Base-by-base conservation (phyloP, 2,797 vertebrate species). In the Hylomyscus alleni region DNA sequence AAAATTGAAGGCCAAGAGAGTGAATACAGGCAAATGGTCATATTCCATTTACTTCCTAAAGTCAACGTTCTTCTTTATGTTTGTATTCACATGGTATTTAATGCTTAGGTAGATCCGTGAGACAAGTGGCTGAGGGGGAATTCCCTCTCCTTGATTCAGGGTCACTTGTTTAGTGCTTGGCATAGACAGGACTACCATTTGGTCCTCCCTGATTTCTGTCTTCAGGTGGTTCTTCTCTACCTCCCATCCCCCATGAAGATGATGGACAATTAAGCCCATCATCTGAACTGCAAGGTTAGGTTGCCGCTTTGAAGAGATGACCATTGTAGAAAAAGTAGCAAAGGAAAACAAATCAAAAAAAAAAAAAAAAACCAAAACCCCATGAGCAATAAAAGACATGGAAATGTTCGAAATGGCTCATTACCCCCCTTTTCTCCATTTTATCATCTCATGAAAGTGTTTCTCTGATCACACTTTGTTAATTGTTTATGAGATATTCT, bases 401-500 rank as follows among this genome's bases (percentile, higher is more conserved):
- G 60, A 52, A 52, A 29, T 93, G 84, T 83, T 87, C 15, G 84
- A 62, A 85, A 58, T 86, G 50, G 58, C 34, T 76, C 52, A 56
- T 77, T 26, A 34, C 3, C n/a, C 67, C 24, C 60, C 54, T 81
- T 24, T 54, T 60, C 44, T n/a, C 40, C n/a, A 0, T 92, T 92
- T 69, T n/a, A 82, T 58, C 50, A 20, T 22, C 29, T 90, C 52
- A 62, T 6, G 76, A 20, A 58, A 31, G 56, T 37, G 77, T 58
- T 15, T 19, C 73, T 77, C 31, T 52, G 78, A 84, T 20, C 60
- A 8, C 29, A 29, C 69, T 93, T 84, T 75, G 90, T 75, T 94
- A 92, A 62, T 93, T 95, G 90, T 96, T 95, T 93, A 80, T 96
- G 90, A 92, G 58, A 50, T 90, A 92, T 47, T 97, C 89, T 95